Conservation (phyloP, 1,140 invertebrate species). For the Linepithema humile region DNA sequence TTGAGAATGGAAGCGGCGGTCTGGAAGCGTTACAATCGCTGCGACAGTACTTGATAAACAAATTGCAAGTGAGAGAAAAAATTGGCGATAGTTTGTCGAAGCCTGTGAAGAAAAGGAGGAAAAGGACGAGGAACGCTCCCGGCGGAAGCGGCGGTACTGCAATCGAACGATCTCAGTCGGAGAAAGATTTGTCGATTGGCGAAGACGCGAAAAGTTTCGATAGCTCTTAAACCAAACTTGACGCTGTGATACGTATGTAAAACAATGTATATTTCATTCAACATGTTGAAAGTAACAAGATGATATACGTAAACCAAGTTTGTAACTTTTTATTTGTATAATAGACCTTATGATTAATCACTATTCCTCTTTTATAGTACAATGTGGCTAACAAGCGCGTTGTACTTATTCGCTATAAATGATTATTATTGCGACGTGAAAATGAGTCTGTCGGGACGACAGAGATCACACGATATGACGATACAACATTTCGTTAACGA, state of each 20-base stretch:
- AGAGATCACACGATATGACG: too few relatives aligned
- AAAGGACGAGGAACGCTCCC: constrained; percentile 7
- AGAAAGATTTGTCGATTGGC: background rate
- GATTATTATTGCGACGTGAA: constrained; percentile 43
- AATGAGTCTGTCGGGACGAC: background rate
- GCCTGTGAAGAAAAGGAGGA: constrained; percentile 62
- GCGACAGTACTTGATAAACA: constrained; percentile 79
- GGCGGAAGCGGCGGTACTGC: background rate
- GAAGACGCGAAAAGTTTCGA: background rate
- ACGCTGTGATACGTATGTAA: constrained; percentile 70
- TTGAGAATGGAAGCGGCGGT: constrained; percentile 74
- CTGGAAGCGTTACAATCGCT: constrained; percentile 76
- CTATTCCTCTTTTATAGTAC: constrained; percentile 79
- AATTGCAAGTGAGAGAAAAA: constrained; percentile 71
- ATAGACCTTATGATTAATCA: constrained; percentile 74
- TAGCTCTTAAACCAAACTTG: constrained; percentile 23
- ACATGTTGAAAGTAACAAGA: constrained; percentile 77
- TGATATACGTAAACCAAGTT: constrained; percentile 80
- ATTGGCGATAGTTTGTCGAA: constrained; percentile 52
- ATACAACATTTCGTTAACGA: background rate
- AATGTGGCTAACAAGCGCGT: constrained; percentile 80
- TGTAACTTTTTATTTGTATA: constrained; percentile 23
- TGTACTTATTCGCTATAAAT: constrained; percentile 64
- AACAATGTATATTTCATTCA: constrained; percentile 79
- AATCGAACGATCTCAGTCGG: background rate